Base-by-base conservation (phyloP, 2,113 vertebrate genomes). In the Brachypodius melanocephalos region DNA sequence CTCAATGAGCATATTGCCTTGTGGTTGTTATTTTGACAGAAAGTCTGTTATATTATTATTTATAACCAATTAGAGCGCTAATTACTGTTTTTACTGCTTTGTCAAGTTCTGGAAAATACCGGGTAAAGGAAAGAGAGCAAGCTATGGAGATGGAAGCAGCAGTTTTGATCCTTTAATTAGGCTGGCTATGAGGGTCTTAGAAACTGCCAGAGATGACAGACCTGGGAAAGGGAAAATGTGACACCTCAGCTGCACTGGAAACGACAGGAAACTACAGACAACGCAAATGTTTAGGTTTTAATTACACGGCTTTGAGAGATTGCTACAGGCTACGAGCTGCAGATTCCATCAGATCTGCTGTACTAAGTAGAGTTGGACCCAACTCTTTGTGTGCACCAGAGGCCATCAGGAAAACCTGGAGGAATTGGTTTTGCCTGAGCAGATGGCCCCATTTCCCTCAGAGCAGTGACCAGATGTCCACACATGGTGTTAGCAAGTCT, bases 21-120 rank as follows among this genome's bases (percentile, higher is more conserved):
- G 90, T 96, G 91, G 93, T 85, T 97, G 94, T 95, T 97, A 94
- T 92, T 98, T 96, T 97, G 97, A 98, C 96, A 97, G 88, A 90
- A 93, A 90, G 81, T 93, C 97, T 97, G 95, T 96, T 90, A 69
- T 89, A 88, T 90, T 95, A 61, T 96, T 96, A 81, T 96, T 94
- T 93, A 94, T 83, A 96, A 90, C 72, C 87, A 79, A 87, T 79
- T 85, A 46, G 68, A 65, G 61, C 65, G 29, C 67, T 96, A 95
- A 94, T 97, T 84, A 31, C 73, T 92, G 76, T 80, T 95, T 79
- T 79, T 83, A 90, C 49, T 67, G 84, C 36, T 80, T 96, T 95
- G 54, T 40, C 55, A 82, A 71, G 31, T 88, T 89, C 87, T 61
- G 59, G 32, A 63, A 74, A 93, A 48, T 14, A 49, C 7, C 16